Conservation (phyloP, 1,140 invertebrate genomes). For the Drosophila nebulosa region DNA sequence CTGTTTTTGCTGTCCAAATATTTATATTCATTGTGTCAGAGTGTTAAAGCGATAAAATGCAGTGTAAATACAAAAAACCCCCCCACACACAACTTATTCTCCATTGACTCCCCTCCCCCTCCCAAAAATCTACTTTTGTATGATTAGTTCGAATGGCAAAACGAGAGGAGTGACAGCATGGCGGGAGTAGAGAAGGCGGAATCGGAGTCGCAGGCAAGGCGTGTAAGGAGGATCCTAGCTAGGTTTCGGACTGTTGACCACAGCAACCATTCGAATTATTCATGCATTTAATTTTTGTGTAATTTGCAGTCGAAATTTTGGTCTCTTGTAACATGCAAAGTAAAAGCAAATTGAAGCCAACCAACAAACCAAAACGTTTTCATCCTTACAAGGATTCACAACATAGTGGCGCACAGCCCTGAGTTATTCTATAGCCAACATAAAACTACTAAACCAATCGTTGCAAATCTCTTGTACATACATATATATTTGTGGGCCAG, state of each 20-base stretch:
- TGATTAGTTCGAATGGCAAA: slow-evolving; percentile 51
- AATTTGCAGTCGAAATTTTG: slow-evolving; percentile 67
- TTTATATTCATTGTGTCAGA: slow-evolving; percentile 79
- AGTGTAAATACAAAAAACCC: slow-evolving; percentile 68
- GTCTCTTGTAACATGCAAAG: slow-evolving; percentile 55
- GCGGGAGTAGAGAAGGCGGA: neutral
- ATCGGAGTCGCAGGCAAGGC: no score
- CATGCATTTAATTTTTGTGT: slow-evolving; percentile 79
- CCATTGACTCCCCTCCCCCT: slow-evolving; percentile 20
- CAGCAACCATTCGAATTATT: slow-evolving; percentile 78
- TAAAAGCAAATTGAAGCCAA: slow-evolving; percentile 21
- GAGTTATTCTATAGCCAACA: neutral
- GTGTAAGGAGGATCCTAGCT: slow-evolving; percentile 3
- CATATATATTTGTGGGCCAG: slow-evolving; percentile 20
- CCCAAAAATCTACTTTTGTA: slow-evolving; percentile 11
- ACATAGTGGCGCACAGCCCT: neutral
- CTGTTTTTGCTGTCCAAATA: slow-evolving; percentile 79
- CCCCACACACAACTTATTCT: neutral
- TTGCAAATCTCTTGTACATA: neutral
- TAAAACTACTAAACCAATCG: neutral
- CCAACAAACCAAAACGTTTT: slow-evolving; percentile 55
- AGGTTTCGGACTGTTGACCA: slow-evolving; percentile 58
- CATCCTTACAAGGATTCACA: slow-evolving; percentile 38
- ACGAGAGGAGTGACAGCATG: no score
- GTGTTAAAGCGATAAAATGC: slow-evolving; percentile 79